Evolutionary conservation across 2,797 vertebrate species (phyloP), one percentile per base, ranked within the genome.

Genomic region (Australoheros facetus): DNA sequence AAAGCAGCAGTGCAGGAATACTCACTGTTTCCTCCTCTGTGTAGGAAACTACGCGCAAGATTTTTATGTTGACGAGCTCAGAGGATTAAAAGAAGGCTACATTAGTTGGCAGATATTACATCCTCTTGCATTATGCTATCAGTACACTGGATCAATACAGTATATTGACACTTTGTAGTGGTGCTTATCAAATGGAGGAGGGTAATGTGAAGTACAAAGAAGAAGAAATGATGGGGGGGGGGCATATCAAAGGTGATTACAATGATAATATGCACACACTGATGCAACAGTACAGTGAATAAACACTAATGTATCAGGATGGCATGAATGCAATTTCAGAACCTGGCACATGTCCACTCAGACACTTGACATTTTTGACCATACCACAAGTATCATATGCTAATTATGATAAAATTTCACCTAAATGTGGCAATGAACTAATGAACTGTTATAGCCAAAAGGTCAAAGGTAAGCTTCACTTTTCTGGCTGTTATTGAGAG

Each of bases 1-100:
- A 9, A 21, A 56, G 13, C 14, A 12, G 0, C n/a, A 51, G 56
- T 16, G 5, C 0, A 34, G n/a, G 51, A 26, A 45, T 45, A 6
- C 60, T 6, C 60, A 26, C 37, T 10, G 37, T 26, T 64, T 16
- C 37, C 4, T 39, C 9, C 1, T 42, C 39, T 14, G 21, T 64
- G 37, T 42, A 64, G 21, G 21, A 62, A 10, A 21, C 4, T 0
- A 73, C 19, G n/a, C 17, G 16, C 1, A 42, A 58, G 39, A 73
- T 42, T 28, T 26, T 56, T 57, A 56, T 57, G 37, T 2, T 57
- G 16, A 56, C 17, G 10, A n/a, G 16, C 32, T 19, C 19, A 3
- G 30, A 59, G 30, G 7, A 59, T 45, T 45, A 28, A 66, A 66
- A 66, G 39, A 48, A 12, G 2, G 19, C 12, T 28, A 28, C 17